phyloP scores from a whole-genome alignment of 2,888 invertebrate genomes.

The Brenthis ino region DNA sequence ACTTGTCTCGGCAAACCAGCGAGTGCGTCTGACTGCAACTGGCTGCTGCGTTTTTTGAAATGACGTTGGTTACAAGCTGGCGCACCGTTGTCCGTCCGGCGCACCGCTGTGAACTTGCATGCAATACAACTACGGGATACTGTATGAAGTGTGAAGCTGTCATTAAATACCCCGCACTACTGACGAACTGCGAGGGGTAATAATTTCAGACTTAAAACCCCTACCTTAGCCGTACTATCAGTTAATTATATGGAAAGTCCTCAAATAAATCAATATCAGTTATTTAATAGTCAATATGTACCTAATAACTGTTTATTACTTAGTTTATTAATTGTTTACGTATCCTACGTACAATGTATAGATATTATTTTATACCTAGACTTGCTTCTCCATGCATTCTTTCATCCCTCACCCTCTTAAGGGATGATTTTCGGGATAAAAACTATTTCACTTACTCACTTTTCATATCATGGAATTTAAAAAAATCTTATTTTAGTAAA shows the following conservation, averaged over 20 bases:
- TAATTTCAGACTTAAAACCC: conserved; percentile 4
- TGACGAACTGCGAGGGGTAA: neutral
- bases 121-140: neutral
- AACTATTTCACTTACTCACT: too few relatives aligned
- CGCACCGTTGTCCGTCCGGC: conserved; percentile 7
- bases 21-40: conserved; percentile 14
- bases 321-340: neutral
- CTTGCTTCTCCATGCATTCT: too few relatives aligned
- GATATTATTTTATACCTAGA: too few relatives aligned
- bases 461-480: too few relatives aligned
- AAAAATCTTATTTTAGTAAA: too few relatives aligned
- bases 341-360: too few relatives aligned
- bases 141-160: conserved; percentile 1
- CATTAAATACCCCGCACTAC: neutral
- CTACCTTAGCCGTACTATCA: neutral
- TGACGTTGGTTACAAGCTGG: conserved; percentile 13
- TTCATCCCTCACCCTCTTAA: too few relatives aligned
- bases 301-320: neutral
- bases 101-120: conserved; percentile 8
- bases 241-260: neutral
- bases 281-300: neutral
- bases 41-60: conserved; percentile 24
- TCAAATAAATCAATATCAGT: neutral
- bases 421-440: too few relatives aligned
- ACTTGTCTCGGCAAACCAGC: neutral